These are phyloP conservation scores for Palloptera scutellata DNA, from an alignment of 2,888 invertebrate species.

Conservation along the genomic window DNA sequence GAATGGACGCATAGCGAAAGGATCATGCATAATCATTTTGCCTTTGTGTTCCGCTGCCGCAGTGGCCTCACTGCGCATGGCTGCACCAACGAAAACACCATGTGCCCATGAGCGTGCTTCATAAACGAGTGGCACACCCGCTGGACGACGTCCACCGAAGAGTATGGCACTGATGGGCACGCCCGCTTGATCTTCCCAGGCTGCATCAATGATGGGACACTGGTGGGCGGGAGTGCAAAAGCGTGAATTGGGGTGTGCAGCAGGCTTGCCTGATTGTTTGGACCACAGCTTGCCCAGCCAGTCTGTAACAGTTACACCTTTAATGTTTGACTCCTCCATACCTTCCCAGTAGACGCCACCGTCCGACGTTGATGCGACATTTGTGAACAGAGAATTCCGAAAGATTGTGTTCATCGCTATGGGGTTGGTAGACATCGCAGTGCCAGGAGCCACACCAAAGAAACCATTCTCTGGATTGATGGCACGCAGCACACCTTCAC, in stretches of 20 bases:
- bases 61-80: constrained; percentile 96
- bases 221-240: constrained; percentile 95
- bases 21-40: constrained; percentile 95
- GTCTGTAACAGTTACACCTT: constrained; percentile 72
- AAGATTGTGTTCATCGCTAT: constrained; percentile 95
- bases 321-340: constrained; percentile 78
- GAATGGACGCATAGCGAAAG: constrained; percentile 99
- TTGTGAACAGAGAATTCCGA: constrained; percentile 94
- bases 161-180: constrained; percentile 97
- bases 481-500: constrained; percentile 85
- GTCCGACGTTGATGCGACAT: constrained; percentile 93
- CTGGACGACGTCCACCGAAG: constrained; percentile 93
- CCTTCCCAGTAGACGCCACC: constrained; percentile 99
- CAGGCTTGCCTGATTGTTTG: constrained; percentile 71
- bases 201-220: constrained; percentile 93
- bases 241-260: constrained; percentile 97
- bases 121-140: constrained; percentile 92
- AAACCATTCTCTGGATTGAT: constrained; percentile 99
- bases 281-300: constrained; percentile 86
- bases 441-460: constrained; percentile 98
- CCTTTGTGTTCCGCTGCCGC: constrained; percentile 97
- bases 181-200: constrained; percentile 91
- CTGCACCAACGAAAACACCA: constrained; percentile 93
- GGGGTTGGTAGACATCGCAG: constrained; percentile 89
- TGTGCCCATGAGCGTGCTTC: constrained; percentile 94